These are phyloP conservation scores for Verasper variegatus DNA, from an alignment of 2,113 vertebrate genomes.

Conservation along the genomic window DNA sequence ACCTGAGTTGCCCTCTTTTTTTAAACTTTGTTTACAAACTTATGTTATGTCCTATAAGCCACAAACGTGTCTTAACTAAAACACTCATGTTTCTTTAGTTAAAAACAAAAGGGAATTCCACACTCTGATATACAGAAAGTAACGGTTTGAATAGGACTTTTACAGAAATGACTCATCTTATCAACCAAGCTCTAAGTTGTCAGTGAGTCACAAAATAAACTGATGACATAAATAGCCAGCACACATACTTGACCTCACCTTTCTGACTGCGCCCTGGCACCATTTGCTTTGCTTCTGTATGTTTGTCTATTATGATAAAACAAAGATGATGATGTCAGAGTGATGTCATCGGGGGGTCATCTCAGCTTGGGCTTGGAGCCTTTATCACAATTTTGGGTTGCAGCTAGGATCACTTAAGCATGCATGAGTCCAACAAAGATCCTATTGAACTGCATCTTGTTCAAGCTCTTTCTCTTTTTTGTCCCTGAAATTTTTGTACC, in stretches of 20 bases:
- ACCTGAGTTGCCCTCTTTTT: conserved; percentile 17
- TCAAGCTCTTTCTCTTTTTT: too few species aligned
- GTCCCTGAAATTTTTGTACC: too few species aligned
- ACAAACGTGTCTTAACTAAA: conserved; percentile 43
- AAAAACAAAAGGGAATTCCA: not conserved
- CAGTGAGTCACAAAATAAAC: not conserved
- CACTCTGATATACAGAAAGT: not conserved
- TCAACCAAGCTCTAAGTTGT: not conserved
- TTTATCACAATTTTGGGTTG: too few species aligned
- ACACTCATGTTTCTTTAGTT: not conserved
- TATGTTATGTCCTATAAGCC: conserved; percentile 13
- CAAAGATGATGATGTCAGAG: too few species aligned
- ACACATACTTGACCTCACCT: not conserved
- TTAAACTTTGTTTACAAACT: conserved; percentile 40
- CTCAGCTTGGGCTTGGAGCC: too few species aligned
- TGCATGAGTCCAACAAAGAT: too few species aligned
- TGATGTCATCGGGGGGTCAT: too few species aligned
- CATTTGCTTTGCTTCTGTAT: not conserved
- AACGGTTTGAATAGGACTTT: not conserved
- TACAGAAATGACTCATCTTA: not conserved
- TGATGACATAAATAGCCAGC: conserved; percentile 1
- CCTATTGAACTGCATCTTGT: too few species aligned
- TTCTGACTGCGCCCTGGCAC: not conserved
- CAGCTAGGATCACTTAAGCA: too few species aligned
- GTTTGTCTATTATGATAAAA: too few species aligned